Conservation (phyloP, 2,797 vertebrate genomes). For the Cephalopachus bancanus region DNA sequence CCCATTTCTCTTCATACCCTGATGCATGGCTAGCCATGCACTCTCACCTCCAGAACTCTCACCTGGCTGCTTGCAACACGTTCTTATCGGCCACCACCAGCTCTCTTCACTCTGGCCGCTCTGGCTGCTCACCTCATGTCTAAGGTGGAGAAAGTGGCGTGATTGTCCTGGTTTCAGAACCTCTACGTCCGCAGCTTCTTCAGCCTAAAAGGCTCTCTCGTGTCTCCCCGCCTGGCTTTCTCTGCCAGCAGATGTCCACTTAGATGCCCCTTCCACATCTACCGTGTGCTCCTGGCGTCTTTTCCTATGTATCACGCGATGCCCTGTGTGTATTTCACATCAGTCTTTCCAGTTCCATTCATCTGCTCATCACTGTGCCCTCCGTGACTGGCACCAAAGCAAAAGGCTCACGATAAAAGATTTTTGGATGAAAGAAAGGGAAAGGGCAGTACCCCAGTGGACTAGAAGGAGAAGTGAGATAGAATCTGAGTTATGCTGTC, state of each 20-base stretch:
- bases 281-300: neutral
- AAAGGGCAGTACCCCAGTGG: neutral
- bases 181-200: neutral
- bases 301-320: neutral
- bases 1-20: neutral
- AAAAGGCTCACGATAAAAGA: neutral
- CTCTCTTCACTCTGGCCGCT: neutral
- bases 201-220: neutral
- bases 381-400: neutral
- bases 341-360: neutral
- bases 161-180: neutral
- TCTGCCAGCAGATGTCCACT: neutral
- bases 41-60: neutral
- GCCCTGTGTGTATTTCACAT: neutral
- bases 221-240: accelerated
- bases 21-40: neutral
- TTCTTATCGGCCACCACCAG: neutral
- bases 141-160: neutral
- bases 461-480: neutral
- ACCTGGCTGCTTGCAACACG: neutral
- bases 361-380: neutral
- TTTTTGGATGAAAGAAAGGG: neutral
- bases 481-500: neutral
- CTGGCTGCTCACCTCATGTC: too few species aligned
- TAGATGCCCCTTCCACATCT: neutral